Conservation (phyloP, 1,140 invertebrate genomes). For the Physella acuta region DNA sequence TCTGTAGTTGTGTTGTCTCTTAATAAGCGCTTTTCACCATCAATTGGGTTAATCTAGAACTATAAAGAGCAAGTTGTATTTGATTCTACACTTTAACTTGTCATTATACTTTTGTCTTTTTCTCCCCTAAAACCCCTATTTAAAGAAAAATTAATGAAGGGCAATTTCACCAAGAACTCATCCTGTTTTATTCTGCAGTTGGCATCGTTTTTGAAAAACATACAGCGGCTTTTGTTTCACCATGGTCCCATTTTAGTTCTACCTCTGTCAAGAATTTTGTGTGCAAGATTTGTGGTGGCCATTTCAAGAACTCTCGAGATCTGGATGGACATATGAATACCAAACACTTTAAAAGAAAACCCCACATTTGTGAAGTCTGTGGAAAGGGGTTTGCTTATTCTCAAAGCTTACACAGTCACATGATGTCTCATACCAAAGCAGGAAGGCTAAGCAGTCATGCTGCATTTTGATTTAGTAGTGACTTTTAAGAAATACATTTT, state of each 20-base stretch:
- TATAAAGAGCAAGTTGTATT: no score
- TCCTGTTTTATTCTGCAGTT: slow-evolving; percentile 22
- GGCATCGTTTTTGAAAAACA: background rate
- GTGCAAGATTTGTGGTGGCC: slow-evolving; percentile 16
- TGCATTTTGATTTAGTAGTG: no score
- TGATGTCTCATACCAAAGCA: no score
- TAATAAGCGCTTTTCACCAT: no score
- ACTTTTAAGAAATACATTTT: no score
- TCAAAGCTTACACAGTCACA: slow-evolving; percentile 19
- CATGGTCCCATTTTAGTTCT: background rate
- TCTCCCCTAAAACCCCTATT: no score
- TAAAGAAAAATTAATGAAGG: background rate
- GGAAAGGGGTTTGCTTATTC: slow-evolving; percentile 20
- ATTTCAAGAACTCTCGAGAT: slow-evolving; percentile 21
- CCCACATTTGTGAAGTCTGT: slow-evolving; percentile 12
- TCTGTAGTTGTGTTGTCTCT: no score
- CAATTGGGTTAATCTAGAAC: no score
- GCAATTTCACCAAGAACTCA: background rate
- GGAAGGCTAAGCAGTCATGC: no score
- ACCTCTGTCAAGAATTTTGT: slow-evolving; percentile 8
- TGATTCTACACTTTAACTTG: no score
- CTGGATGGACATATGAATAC: slow-evolving; percentile 17
- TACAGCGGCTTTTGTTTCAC: background rate
- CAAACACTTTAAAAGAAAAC: slow-evolving; percentile 16
- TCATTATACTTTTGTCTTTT: no score